phyloP scores from a whole-genome alignment of 2,888 invertebrate species.

The Papilio protenor region DNA sequence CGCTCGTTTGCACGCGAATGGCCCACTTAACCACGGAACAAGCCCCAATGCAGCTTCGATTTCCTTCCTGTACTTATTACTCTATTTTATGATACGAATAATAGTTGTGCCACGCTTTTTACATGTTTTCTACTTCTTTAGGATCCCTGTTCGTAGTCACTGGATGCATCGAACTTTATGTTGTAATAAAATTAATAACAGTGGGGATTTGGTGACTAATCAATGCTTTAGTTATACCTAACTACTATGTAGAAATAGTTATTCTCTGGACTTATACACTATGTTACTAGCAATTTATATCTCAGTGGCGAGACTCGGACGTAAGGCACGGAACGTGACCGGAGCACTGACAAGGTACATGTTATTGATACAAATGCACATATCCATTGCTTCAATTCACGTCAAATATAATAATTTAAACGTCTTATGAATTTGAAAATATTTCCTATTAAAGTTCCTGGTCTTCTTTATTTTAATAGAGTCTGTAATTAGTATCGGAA shows the following conservation, averaged over 20 bases:
- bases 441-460: too few species aligned
- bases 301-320: slow-evolving; percentile 29
- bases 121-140: slow-evolving; percentile 68
- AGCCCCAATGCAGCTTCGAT: slow-evolving; percentile 65
- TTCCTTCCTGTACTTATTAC: slow-evolving; percentile 72
- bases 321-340: slow-evolving; percentile 39
- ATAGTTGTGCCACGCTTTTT: slow-evolving; percentile 80
- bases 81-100: slow-evolving; percentile 75
- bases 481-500: neutral
- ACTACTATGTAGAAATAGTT: neutral
- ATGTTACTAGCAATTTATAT: slow-evolving; percentile 27
- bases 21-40: slow-evolving; percentile 84
- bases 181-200: slow-evolving; percentile 20
- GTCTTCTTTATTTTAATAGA: neutral
- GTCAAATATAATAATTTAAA: neutral
- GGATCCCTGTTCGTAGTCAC: neutral
- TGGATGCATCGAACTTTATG: slow-evolving; percentile 17
- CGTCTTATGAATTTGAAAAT: neutral
- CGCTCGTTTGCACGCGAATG: slow-evolving; percentile 85
- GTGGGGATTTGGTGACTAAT: neutral
- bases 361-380: slow-evolving; percentile 15
- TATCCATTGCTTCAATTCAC: slow-evolving; percentile 32
- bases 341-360: slow-evolving; percentile 36
- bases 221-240: slow-evolving; percentile 3
- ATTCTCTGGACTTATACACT: neutral